Base-by-base conservation (phyloP, 2,888 invertebrate species). In the Rutpela maculata region DNA sequence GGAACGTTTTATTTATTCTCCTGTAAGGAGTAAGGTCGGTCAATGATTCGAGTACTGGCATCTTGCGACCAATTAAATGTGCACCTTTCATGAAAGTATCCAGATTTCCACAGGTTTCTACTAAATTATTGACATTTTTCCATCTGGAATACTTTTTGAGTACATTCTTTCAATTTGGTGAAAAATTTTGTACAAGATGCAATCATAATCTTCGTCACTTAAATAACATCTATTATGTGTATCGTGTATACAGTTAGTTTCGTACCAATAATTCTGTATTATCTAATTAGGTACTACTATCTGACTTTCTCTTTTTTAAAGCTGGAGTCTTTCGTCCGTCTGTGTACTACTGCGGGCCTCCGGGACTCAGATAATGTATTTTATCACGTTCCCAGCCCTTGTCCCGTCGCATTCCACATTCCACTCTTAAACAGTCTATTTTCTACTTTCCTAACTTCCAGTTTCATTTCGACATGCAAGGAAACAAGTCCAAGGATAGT, bases 171-270 rank as follows among this genome's bases (percentile, higher is more conserved):
- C 89, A 87, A 78, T 88, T 89, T 17, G 89, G 86, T 78, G 90
- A 89, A 56, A 95, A 92, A 85, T 97, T 96, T 85, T 96, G 95
- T 79, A 98, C 90, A 69, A n/a, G n/a, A 95, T 94, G 76, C 98
- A 91, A 88, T 98, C 97, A 89, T 98, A 98, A 88, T 97, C 96
- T 4, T 98, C 98, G 83, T 97, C 96, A 0, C 95, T 95, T 68
- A 97, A 91, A 74, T 97, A 92, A 88, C 97, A 97, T 17, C 96
- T 93, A 87, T 95, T 96, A 86, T 96, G 95, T 88, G 97, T 97
- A 89, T 98, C 98, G n/a, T n/a, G 87, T 96, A 98, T 35, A 98
- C 94, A 77, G 96, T 95, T 75, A 98, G 90, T 89, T 98, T 97
- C 75, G 95, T 95, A 57, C 94, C 94, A 80, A 95, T 31, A 94